Base-by-base conservation (phyloP, 1,140 invertebrate genomes). In the Drosophila subpulchrella region DNA sequence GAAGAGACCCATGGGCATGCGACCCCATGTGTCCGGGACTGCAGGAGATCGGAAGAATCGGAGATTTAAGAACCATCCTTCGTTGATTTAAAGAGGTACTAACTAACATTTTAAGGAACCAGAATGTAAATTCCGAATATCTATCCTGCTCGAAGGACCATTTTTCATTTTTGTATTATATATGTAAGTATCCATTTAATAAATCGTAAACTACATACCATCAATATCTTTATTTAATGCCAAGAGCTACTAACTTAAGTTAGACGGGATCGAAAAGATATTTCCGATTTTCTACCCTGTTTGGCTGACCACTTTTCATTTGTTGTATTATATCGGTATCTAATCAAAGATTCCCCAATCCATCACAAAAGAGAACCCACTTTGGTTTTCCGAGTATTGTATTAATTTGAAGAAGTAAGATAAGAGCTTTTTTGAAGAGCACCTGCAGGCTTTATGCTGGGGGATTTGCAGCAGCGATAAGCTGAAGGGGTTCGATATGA, bases 11-110 rank as follows among this genome's bases (percentile, higher is more conserved):
- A 91, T 65, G 3, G 91, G 91, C 44, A 91, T 27, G 15, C 90
- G 90, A 13, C 91, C 91, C 91, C 91, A 92, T 24, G 90, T 75
- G 36, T 92, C 91, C n/a, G 90, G 86, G 66, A 91, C 90, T 91
- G 66, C 6, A 73, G 50, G 24, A 1, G 12, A 53, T 32, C 8
- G 4, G 11, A 17, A 39, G 6, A 24, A 30, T 42, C 1, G 2
- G 6, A 51, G 24, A 2, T 61, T 53, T 17, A 27, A n/a, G 41
- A 15, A 42, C 15, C 7, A 17, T 32, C 27, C 6, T 6, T 30
- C 7, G 0, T 32, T 7, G 1, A 7, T 6, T 0, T 32, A 32
- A 7, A 32, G 30, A 32, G 1, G 6, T 12, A 11, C 11, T 38
- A 38, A 11, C 10, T 11, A 20, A 13, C 27, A 51, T 34, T 24